Evolutionary conservation across 2,113 vertebrate genomes (phyloP).

Genomic region (Odontesthes bonariensis): DNA sequence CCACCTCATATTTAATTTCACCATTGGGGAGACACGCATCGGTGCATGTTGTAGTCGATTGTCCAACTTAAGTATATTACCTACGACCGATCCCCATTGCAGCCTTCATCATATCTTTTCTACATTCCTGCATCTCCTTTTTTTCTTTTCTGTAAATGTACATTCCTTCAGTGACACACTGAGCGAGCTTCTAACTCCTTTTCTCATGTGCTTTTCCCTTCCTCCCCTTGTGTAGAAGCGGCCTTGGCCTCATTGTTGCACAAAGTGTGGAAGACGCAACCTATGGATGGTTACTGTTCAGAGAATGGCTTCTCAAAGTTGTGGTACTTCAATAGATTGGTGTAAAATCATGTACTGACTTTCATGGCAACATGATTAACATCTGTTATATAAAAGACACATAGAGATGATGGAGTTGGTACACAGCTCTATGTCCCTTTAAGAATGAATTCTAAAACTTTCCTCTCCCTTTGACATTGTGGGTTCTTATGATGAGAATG

Average conservation of each 20-base stretch:
- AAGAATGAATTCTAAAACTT: not conserved
- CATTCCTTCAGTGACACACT: constrained; percentile 18
- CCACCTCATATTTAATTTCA: constrained; percentile 18
- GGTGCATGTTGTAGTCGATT: constrained; percentile 23
- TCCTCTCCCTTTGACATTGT: not conserved
- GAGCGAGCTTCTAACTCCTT: not conserved
- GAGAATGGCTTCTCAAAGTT: not conserved
- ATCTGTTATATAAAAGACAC: not conserved
- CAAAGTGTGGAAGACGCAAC: constrained; percentile 1
- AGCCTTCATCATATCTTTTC: not conserved
- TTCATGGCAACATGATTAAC: not conserved
- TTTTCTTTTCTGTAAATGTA: not conserved
- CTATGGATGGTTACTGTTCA: constrained; percentile 7
- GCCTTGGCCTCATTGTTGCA: constrained; percentile 18
- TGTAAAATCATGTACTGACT: not conserved
- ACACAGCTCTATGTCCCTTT: not conserved
- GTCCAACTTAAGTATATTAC: constrained; percentile 7
- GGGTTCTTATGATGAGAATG: not conserved
- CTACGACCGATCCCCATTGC: not conserved
- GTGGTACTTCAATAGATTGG: not conserved
- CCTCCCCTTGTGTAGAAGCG: not conserved
- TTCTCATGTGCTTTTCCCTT: constrained; percentile 2
- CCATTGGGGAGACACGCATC: constrained; percentile 4
- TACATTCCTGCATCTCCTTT: constrained; percentile 8
- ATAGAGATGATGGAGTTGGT: constrained; percentile 4